phyloP scores from a whole-genome alignment of 2,888 invertebrate genomes.

The Agrotis clavis region DNA sequence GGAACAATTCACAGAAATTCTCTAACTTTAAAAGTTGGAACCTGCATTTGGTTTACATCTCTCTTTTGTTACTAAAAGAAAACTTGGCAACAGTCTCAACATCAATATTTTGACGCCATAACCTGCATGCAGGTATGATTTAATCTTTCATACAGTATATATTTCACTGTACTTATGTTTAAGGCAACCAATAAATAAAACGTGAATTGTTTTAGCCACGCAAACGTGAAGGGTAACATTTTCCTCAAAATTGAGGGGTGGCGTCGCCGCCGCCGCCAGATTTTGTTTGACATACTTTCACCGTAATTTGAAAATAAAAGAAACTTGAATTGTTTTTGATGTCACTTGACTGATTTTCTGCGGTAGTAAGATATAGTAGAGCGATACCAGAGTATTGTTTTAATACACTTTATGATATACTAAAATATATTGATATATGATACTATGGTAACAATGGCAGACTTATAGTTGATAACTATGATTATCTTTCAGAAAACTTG shows the following conservation, averaged over 20 bases:
- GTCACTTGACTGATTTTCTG: neutral
- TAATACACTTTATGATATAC: no score
- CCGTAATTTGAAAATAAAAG: neutral
- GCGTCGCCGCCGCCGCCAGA: neutral
- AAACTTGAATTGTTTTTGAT: neutral
- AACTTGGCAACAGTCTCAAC: constrained; percentile 51
- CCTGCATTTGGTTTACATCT: constrained; percentile 24
- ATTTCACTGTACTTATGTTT: constrained; percentile 1
- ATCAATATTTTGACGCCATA: constrained; percentile 48
- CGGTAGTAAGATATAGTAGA: no score
- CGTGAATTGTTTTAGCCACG: constrained; percentile 38
- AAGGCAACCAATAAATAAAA: constrained; percentile 38
- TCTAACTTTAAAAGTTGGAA: constrained; percentile 5
- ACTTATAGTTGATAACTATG: neutral
- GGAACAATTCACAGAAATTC: neutral
- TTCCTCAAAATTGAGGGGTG: constrained; percentile 24
- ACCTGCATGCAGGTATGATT: constrained; percentile 21
- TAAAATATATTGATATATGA: neutral
- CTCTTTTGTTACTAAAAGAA: constrained; percentile 29
- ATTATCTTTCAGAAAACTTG: neutral
- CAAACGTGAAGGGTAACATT: constrained; percentile 20
- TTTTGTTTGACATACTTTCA: constrained; percentile 2
- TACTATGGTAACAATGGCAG: neutral
- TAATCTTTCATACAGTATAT: neutral
- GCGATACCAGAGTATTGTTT: no score